phyloP scores from a whole-genome alignment of 2,113 vertebrate species.

The Toxotes jaculatrix region DNA sequence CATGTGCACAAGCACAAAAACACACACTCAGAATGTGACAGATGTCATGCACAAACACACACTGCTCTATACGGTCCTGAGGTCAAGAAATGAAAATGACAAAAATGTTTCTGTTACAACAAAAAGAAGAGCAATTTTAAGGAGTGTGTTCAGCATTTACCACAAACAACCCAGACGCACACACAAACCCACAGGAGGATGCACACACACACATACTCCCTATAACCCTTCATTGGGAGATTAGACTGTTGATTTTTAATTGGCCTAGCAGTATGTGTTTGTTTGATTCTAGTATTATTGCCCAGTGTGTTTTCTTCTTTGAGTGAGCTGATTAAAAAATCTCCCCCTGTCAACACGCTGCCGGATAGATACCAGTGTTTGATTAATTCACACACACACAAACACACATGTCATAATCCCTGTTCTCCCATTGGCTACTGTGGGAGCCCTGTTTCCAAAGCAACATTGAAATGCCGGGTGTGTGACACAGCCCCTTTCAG shows the following conservation, averaged over 20 bases:
- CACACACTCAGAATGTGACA: conserved; percentile 4
- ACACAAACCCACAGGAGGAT: conserved; percentile 1
- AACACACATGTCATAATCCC: conserved; percentile 71
- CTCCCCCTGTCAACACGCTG: conserved; percentile 51
- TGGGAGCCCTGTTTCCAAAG: conserved; percentile 79
- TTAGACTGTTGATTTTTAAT: conserved; percentile 69
- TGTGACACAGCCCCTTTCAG: conserved; percentile 71
- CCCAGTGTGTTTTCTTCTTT: conserved; percentile 62
- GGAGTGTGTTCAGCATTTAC: background rate
- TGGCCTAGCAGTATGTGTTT: conserved; percentile 59
- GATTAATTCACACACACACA: conserved; percentile 70
- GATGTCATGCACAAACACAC: conserved; percentile 38
- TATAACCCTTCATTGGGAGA: conserved; percentile 33
- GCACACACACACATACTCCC: conserved; percentile 21
- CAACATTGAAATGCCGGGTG: conserved; percentile 76
- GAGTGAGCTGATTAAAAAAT: conserved; percentile 77
- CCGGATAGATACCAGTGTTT: conserved; percentile 58
- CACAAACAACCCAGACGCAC: background rate
- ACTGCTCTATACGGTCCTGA: background rate
- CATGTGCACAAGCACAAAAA: conserved; percentile 25
- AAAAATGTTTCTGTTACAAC: conserved; percentile 7
- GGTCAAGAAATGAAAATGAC: conserved; percentile 30
- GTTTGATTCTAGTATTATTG: conserved; percentile 65
- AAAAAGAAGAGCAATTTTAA: background rate
- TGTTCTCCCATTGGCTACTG: conserved; percentile 68